Evolutionary conservation across 2,797 vertebrate genomes (phyloP), one percentile per base, ranked within the genome.

Genomic region (Amblyraja radiata): DNA sequence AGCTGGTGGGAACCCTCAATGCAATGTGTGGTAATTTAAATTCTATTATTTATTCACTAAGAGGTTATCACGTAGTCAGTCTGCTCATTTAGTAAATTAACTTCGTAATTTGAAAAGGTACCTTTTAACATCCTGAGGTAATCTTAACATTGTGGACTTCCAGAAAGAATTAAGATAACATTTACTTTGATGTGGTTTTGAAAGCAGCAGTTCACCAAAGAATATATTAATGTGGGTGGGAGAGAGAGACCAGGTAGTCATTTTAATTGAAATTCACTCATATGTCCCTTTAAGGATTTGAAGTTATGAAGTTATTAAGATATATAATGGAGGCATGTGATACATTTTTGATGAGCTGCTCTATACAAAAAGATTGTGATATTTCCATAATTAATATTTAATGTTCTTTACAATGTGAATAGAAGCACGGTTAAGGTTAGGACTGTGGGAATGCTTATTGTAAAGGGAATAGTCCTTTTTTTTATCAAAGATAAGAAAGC

Each of bases 211-310:
- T 91, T 91, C 23, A 18, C 28, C 71, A 91, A 91, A 54, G 21
- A 46, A 91, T 74, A 54, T 46, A 54, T 91, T n/a, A 16, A 54
- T 25, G 68, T 92, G 39, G 25, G 73, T 76, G 14, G 25, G 73
- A 58, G 73, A 39, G 71, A 84, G 54, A 23, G 77, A 28, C 18
- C 8, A 13, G 54, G 16, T 2, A 76, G 90, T 76, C 10, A 92
- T 92, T 92, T 92, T 92, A 92, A 92, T 76, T 92, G 71, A 76
- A 92, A 46, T 54, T 76, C 71, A 76, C 28, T 76, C 90, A 91
- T 36, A 46, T 25, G 76, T 46, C 76, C 13, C 46, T 74, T 54
- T 61, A 63, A 28, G 83, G 23, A 61, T 86, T 25, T 92, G 23
- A 74, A 23, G 90, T 76, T 91, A 46, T 74, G 23, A 74, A 23